Conservation (phyloP, 2,113 vertebrate species). For the Thinocorus orbignyianus region DNA sequence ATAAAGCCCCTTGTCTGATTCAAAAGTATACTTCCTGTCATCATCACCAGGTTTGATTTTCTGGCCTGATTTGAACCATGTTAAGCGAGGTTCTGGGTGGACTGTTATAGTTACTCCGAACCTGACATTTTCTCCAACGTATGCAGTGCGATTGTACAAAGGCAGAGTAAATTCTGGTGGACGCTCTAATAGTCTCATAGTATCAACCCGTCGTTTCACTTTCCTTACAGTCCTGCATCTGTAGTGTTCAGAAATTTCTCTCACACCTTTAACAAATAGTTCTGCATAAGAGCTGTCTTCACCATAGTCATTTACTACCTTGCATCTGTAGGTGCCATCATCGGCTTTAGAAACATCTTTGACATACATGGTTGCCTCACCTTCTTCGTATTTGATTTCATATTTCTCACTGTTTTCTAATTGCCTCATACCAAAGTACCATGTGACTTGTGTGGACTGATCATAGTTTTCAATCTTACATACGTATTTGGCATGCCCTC, state of each 20-base stretch:
- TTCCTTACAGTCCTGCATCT: conserved; percentile 87
- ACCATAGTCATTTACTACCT: conserved; percentile 93
- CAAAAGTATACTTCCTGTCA: conserved; percentile 93
- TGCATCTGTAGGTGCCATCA: conserved; percentile 96
- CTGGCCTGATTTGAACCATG: conserved; percentile 96
- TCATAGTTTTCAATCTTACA: conserved; percentile 97
- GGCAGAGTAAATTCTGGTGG: conserved; percentile 98
- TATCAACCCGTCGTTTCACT: conserved; percentile 91
- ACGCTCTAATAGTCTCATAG: conserved; percentile 90
- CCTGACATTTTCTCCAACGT: conserved; percentile 89
- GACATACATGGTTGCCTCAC: conserved; percentile 88
- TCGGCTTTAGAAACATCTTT: conserved; percentile 89
- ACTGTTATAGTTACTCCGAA: conserved; percentile 97
- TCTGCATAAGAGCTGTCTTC: conserved; percentile 95
- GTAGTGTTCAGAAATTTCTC: conserved; percentile 89
- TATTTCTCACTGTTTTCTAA: conserved; percentile 90
- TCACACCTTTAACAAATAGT: conserved; percentile 89
- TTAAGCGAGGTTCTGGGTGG: conserved; percentile 94
- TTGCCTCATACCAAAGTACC: conserved; percentile 97
- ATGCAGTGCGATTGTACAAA: conserved; percentile 89
- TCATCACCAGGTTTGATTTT: conserved; percentile 91
- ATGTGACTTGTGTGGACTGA: conserved; percentile 91
- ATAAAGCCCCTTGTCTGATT: conserved; percentile 93
- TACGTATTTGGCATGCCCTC: conserved; percentile 85
- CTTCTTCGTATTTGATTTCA: conserved; percentile 93